phyloP scores from a whole-genome alignment of 2,113 vertebrate species.

The Triplophysa tibetana region DNA sequence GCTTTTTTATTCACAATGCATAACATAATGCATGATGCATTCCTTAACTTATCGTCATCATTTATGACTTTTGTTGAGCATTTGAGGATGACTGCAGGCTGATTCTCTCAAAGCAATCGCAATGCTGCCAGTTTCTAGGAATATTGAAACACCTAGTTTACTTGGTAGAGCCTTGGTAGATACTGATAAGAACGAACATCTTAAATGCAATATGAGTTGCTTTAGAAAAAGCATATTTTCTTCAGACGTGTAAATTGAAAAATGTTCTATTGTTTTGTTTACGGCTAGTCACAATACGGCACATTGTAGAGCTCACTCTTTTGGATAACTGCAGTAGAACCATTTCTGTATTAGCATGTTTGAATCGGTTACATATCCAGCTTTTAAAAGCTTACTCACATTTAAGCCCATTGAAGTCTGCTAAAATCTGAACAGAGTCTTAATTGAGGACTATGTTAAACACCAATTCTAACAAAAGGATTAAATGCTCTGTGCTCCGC shows the following conservation, averaged over 20 bases:
- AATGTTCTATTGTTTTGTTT: not conserved
- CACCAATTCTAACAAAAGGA: conserved; percentile 22
- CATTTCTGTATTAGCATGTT: conserved; percentile 19
- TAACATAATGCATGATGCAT: not conserved
- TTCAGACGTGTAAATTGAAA: not conserved
- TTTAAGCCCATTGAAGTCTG: conserved; percentile 17
- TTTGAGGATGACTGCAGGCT: not conserved
- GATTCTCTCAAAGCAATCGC: not conserved
- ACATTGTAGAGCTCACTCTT: not conserved
- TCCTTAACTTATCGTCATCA: not conserved
- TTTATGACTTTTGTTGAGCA: not conserved
- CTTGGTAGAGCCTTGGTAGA: no score
- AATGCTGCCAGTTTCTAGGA: not conserved
- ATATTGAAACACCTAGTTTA: no score
- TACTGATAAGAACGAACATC: no score
- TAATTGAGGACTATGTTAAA: conserved; percentile 35
- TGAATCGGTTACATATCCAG: conserved; percentile 11
- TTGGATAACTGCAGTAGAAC: conserved; percentile 15
- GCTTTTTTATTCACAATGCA: not conserved
- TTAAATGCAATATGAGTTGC: no score
- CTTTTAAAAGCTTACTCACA: conserved; percentile 19
- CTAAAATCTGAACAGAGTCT: conserved; percentile 17
- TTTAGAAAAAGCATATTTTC: no score
- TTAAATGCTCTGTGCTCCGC: not conserved
- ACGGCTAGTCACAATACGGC: not conserved